phyloP scores from a whole-genome alignment of 23 tunicate species.

The Diplosoma virens region DNA sequence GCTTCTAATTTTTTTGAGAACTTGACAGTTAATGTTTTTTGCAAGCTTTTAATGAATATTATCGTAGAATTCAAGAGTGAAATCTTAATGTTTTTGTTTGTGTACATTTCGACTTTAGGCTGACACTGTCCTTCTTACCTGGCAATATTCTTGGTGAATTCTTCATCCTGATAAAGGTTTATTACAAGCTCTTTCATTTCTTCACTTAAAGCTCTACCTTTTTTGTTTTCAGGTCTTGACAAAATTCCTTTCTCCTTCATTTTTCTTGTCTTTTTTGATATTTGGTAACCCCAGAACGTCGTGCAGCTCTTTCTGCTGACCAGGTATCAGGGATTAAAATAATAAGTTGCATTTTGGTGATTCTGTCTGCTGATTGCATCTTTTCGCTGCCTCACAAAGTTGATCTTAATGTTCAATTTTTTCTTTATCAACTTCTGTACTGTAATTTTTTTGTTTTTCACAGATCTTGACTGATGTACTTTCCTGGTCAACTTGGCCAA shows the following conservation, averaged over 20 bases:
- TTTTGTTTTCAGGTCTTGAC: neutral
- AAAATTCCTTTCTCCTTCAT: slow-evolving; percentile 33
- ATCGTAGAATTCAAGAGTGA: too few relatives aligned
- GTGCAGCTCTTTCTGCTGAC: slow-evolving; percentile 31
- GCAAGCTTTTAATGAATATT: too few relatives aligned
- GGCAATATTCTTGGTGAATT: slow-evolving; percentile 31
- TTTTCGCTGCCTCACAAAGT: slow-evolving; percentile 21
- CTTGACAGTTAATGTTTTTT: too few relatives aligned
- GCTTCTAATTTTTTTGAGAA: too few relatives aligned
- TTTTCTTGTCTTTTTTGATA: slow-evolving; percentile 19
- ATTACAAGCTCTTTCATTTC: too few relatives aligned
- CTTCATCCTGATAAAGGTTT: slow-evolving; percentile 32
- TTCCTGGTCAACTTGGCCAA: slow-evolving; percentile 18
- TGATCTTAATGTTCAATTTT: slow-evolving; percentile 26
- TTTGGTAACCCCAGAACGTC: slow-evolving; percentile 25
- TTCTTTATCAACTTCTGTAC: slow-evolving; percentile 7
- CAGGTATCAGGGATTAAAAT: slow-evolving; percentile 30
- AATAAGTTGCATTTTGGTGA: slow-evolving; percentile 14
- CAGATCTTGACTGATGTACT: slow-evolving; percentile 19
- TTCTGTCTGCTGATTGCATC: slow-evolving; percentile 15
- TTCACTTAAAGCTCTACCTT: too few relatives aligned
- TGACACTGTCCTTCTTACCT: slow-evolving; percentile 31
- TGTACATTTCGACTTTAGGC: slow-evolving; percentile 33
- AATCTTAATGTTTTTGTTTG: slow-evolving; percentile 26
- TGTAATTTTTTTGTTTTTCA: slow-evolving; percentile 1